Evolutionary conservation across 1,140 invertebrate genomes (phyloP).

Genomic region (Zaprionus ornatus): DNA sequence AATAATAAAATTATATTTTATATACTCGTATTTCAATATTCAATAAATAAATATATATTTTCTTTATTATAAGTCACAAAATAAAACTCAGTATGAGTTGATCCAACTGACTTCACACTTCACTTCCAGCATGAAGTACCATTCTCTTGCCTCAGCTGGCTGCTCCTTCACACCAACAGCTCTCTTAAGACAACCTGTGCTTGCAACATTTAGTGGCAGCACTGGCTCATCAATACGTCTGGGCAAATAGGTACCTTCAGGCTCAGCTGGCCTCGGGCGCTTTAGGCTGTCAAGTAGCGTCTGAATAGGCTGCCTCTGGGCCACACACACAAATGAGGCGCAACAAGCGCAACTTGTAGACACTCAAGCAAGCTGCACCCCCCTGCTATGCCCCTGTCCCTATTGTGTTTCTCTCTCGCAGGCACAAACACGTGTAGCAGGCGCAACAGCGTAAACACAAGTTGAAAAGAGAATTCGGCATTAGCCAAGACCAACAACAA

Average conservation of each 20-base stretch:
- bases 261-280: too few species aligned
- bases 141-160: not conserved
- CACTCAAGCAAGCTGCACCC: conserved; percentile 14
- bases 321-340: conserved; percentile 55
- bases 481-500: conserved; percentile 47
- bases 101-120: too few species aligned
- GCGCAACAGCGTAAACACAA: conserved; percentile 71
- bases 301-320: conserved; percentile 38
- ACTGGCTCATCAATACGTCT: conserved; percentile 12
- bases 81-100: too few species aligned
- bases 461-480: conserved; percentile 65
- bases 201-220: conserved; percentile 4
- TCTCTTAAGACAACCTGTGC: not conserved
- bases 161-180: not conserved
- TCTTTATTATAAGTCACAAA: too few species aligned
- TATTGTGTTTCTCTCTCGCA: not conserved
- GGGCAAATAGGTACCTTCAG: not conserved
- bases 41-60: too few species aligned
- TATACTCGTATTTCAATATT: too few species aligned
- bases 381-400: not conserved
- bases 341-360: conserved; percentile 66
- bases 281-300: conserved; percentile 8
- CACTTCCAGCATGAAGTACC: not conserved
- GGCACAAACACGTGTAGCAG: conserved; percentile 30
- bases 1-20: too few species aligned